Conservation (phyloP, 2,888 invertebrate species). For the Lasiommata megera region DNA sequence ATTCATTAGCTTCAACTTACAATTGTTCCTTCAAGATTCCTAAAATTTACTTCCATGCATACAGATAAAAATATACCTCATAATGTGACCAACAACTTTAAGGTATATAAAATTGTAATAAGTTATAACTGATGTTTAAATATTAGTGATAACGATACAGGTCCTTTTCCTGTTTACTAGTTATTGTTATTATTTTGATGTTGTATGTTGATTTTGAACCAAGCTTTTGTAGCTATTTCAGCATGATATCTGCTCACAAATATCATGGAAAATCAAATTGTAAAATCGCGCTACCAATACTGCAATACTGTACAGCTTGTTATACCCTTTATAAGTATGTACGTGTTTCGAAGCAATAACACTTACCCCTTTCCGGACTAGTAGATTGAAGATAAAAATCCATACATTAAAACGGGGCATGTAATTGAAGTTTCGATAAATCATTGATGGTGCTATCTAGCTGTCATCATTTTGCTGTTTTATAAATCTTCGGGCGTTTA, state of each 20-base stretch:
- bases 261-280: neutral
- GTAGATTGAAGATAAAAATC: slow-evolving; percentile 52
- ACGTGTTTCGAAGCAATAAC: slow-evolving; percentile 69
- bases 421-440: slow-evolving; percentile 75
- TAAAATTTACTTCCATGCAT: too few relatives aligned
- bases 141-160: too few relatives aligned
- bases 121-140: too few relatives aligned
- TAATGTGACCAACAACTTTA: too few relatives aligned
- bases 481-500: slow-evolving; percentile 27
- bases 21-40: too few relatives aligned
- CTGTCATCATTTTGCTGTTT: slow-evolving; percentile 40
- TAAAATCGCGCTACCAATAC: slow-evolving; percentile 1
- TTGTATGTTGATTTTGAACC: neutral
- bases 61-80: too few relatives aligned
- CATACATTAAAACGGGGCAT: slow-evolving; percentile 60
- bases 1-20: too few relatives aligned
- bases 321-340: slow-evolving; percentile 43
- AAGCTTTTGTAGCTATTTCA: neutral
- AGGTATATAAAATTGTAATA: too few relatives aligned
- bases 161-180: neutral
- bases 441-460: slow-evolving; percentile 50
- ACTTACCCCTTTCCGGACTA: slow-evolving; percentile 42
- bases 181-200: neutral
- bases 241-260: neutral
- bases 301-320: neutral